Conservation (phyloP, 2,113 vertebrate genomes). For the Phoenicopterus ruber region DNA sequence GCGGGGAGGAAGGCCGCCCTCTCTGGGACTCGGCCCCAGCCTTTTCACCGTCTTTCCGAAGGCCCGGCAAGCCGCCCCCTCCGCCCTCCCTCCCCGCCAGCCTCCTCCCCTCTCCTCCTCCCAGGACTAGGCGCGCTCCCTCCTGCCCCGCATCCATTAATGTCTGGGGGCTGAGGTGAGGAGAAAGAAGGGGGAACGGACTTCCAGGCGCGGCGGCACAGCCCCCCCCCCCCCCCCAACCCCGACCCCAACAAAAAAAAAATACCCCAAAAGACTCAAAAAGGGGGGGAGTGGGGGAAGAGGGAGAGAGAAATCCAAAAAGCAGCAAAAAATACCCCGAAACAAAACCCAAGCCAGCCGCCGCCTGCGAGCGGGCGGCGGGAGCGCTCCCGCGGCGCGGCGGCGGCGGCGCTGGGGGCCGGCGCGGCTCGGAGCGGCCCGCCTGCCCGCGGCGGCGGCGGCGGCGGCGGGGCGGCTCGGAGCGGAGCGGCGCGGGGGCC, state of each 20-base stretch:
- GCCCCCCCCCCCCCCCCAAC: background rate
- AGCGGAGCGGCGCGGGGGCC: background rate
- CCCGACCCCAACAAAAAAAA: background rate
- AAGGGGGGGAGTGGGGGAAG: too few relatives aligned
- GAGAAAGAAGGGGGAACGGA: background rate
- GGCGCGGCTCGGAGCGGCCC: background rate
- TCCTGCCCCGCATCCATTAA: constrained; percentile 7
- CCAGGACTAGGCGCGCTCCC: background rate
- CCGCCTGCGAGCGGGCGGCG: background rate
- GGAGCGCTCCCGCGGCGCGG: background rate
- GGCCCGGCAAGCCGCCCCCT: background rate
- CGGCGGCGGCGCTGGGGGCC: background rate
- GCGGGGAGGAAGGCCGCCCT: constrained; percentile 78
- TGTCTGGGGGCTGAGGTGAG: background rate
- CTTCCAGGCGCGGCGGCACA: background rate
- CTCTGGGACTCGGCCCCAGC: constrained; percentile 78
- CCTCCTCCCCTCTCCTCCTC: background rate
- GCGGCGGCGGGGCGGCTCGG: background rate
- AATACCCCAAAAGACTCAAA: background rate
- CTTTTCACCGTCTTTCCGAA: constrained; percentile 59
- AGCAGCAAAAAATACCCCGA: background rate
- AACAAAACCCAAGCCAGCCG: background rate
- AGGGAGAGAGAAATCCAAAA: background rate
- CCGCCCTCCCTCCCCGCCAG: background rate
- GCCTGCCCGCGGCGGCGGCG: background rate